These are phyloP conservation scores for Metacarcinus magister DNA, from an alignment of 2,888 invertebrate genomes.

Conservation along the genomic window DNA sequence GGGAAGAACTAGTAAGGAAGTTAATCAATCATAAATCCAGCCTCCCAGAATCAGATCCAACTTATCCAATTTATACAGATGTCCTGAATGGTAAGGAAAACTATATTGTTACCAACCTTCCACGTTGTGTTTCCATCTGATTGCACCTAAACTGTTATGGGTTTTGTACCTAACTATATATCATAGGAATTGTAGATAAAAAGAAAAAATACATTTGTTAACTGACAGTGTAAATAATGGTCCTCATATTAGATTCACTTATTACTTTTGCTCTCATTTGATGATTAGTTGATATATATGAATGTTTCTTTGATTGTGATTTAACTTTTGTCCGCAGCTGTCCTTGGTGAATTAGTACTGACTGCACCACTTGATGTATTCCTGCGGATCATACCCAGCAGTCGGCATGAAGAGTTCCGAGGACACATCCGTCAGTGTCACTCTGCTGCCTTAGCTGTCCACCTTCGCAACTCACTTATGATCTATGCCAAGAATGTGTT, in stretches of 20 bases:
- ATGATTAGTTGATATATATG: not conserved
- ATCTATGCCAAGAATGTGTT: constrained; percentile 73
- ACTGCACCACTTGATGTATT: constrained; percentile 73
- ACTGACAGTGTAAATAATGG: too few species aligned
- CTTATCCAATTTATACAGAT: constrained; percentile 66
- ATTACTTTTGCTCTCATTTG: not conserved
- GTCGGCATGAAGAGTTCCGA: constrained; percentile 76
- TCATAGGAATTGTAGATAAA: too few species aligned
- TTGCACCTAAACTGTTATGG: not conserved
- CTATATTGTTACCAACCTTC: not conserved
- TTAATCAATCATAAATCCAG: constrained; percentile 75
- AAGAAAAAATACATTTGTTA: too few species aligned
- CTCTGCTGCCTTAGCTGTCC: constrained; percentile 76
- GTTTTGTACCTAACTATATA: too few species aligned
- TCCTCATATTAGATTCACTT: not conserved
- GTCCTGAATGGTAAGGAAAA: constrained; percentile 75
- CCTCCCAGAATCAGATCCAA: constrained; percentile 70
- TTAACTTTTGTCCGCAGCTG: constrained; percentile 62
- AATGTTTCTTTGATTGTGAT: not conserved
- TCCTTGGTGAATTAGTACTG: constrained; percentile 77
- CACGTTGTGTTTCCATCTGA: not conserved
- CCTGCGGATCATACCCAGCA: constrained; percentile 73
- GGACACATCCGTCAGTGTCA: constrained; percentile 81
- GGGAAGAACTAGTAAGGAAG: constrained; percentile 75
- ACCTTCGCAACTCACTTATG: constrained; percentile 70